phyloP scores from a whole-genome alignment of 2,888 invertebrate species.

The Cheilosia scutellata region DNA sequence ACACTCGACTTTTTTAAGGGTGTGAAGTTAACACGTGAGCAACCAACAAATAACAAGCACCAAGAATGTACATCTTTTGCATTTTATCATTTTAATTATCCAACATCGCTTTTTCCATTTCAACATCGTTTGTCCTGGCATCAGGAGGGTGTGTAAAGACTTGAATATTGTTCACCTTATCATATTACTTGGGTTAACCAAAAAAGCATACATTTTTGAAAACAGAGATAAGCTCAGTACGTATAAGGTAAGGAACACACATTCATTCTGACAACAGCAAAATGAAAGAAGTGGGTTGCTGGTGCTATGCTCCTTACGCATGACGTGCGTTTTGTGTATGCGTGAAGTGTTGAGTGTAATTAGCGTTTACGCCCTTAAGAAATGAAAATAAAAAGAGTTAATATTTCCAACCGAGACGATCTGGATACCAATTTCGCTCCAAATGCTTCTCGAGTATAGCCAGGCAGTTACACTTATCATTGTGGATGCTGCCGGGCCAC shows the following conservation, averaged over 20 bases:
- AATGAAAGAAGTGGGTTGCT: constrained; percentile 5
- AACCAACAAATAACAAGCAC: constrained; percentile 4
- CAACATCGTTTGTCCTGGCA: not conserved
- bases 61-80: constrained; percentile 22
- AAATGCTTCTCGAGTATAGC: constrained; percentile 48
- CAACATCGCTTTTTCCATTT: constrained; percentile 6
- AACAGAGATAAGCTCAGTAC: constrained; percentile 34
- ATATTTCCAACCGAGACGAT: constrained; percentile 28
- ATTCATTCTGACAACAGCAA: not conserved
- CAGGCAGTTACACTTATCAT: not conserved
- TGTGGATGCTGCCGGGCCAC: not conserved
- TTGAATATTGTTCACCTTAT: constrained; percentile 19
- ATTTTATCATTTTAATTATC: constrained; percentile 52
- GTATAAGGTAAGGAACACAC: not conserved
- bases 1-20: not conserved
- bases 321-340: constrained; percentile 48
- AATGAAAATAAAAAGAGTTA: constrained; percentile 55
- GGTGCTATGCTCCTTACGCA: constrained; percentile 32
- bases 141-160: not conserved
- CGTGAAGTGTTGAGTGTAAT: constrained; percentile 57
- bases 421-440: constrained; percentile 12
- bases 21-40: not conserved
- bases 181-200: constrained; percentile 27
- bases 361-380: constrained; percentile 35
- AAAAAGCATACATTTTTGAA: constrained; percentile 15